Base-by-base conservation (phyloP, 2,888 invertebrate genomes). In the Drosophila silvestris region DNA sequence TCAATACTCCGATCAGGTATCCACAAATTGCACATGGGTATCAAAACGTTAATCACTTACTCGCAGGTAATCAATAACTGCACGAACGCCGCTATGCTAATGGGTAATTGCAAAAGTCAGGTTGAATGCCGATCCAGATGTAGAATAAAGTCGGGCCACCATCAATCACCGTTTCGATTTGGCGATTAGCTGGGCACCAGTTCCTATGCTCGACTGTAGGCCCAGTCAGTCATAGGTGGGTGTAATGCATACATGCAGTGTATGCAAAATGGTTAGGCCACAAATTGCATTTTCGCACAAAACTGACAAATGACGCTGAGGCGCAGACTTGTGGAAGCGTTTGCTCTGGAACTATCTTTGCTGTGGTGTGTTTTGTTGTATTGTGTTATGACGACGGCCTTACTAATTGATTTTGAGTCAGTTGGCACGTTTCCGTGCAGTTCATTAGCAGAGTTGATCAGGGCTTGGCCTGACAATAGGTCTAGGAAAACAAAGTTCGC, bases 351-450 rank as follows among this genome's bases (percentile, higher is more conserved):
- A 51, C 41, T 44, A 5, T 47, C 28, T 22, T 26, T 54, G 35
- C 4, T 2, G 22, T 44, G 9, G 5, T 47, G 7, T 14, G 22
- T 22, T 47, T 22, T 22, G 26, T 26, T 26, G 26, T 26, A 16
- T 47, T 32, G 19, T n/a, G 56, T 67, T 74, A 62, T 44, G 65
- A 68, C 69, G 67, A 75, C 51, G 58, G 66, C 72, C 64, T 63
- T 76, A 85, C 89, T 91, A 91, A 90, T 90, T 90, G 90, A 90
- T 84, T 91, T 85, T 73, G 74, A 80, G 77, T 62, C 74, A 73
- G 74, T 85, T 89, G 82, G 77, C 83, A 90, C 90, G 89, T 84
- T 82, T 70, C 58, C 71, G 72, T 63, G 76, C 77, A 75, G 85
- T 81, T 90, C 88, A 91, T 90, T 90, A 90, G 88, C 91, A 58